Percentiles rank a stretch among this genome's conserved stretches.
phyloP scores from a whole-genome alignment of 1,140 invertebrate genomes.

The Thaumatotibia leucotreta region DNA sequence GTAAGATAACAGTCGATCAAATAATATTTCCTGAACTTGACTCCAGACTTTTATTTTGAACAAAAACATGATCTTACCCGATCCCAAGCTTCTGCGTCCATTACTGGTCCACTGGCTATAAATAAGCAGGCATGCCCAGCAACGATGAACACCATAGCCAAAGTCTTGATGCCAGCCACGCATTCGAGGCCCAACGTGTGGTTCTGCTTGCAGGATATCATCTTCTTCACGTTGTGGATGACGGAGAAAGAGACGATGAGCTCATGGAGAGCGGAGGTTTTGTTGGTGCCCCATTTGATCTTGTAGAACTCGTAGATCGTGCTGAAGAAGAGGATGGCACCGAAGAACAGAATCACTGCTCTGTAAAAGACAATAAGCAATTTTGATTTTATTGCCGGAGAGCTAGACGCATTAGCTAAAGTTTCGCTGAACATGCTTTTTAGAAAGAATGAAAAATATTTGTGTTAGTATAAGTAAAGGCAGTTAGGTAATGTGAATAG shows the following conservation, averaged over 20 bases:
- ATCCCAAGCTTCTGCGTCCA: constrained; percentile 79
- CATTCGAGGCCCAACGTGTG: constrained; percentile 79
- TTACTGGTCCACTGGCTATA: constrained; percentile 79
- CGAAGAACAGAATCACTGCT: constrained; percentile 50
- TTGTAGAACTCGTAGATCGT: constrained; percentile 58
- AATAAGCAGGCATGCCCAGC: constrained; percentile 80
- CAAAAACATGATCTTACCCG: constrained; percentile 63
- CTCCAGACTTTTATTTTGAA: background rate
- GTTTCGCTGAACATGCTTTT: too few species aligned
- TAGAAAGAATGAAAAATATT: too few species aligned
- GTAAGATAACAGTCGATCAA: too few species aligned
- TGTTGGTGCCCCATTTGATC: constrained; percentile 34
- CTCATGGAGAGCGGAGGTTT: constrained; percentile 41
- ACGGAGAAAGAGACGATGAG: constrained; percentile 78
- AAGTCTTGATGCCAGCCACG: constrained; percentile 80
- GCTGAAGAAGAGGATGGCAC: constrained; percentile 46
- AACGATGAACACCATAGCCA: constrained; percentile 81
- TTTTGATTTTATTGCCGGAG: too few species aligned
- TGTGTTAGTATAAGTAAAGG: too few species aligned
- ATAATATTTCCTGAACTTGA: too few species aligned
- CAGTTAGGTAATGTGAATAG: too few species aligned
- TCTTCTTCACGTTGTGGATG: constrained; percentile 78
- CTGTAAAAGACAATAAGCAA: constrained; percentile 44
- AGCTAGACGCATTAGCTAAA: too few species aligned
- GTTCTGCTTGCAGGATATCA: constrained; percentile 79